These are phyloP conservation scores for Phrynocephalus vlangalii DNA, from an alignment of 2,797 vertebrate genomes.

Conservation along the genomic window DNA sequence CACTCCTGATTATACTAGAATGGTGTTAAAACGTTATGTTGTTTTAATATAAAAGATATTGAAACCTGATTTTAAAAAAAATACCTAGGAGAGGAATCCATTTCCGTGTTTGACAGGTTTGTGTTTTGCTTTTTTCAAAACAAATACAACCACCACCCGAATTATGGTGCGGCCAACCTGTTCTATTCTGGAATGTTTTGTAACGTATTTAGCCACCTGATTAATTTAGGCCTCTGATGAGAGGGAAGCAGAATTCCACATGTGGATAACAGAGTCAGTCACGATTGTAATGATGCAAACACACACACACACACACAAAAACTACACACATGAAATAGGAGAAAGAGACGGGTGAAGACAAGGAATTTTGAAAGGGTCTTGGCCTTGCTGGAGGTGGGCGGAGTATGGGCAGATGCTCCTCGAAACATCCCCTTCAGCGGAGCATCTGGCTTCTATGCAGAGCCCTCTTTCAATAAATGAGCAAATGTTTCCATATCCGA, in stretches of 20 bases:
- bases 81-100: too few species aligned
- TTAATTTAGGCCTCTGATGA: neutral
- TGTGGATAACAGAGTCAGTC: conserved; percentile 29
- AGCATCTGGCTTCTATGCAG: conserved; percentile 63
- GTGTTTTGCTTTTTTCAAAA: neutral
- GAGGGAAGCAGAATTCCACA: neutral
- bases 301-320: too few species aligned
- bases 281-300: too few species aligned
- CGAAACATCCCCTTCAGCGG: conserved; percentile 62
- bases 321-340: conserved; percentile 25
- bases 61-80: too few species aligned
- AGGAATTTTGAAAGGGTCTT: conserved; percentile 26
- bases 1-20: neutral
- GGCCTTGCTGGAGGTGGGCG: conserved; percentile 61
- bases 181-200: neutral
- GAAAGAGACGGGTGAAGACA: conserved; percentile 32
- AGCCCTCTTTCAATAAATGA: conserved; percentile 57
- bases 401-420: conserved; percentile 68
- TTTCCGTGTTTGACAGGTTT: too few species aligned
- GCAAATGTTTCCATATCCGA: conserved; percentile 64
- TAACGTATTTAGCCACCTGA: neutral
- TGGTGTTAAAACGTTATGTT: neutral
- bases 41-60: neutral
- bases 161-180: neutral
- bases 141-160: neutral